Percentiles rank a stretch among this genome's conserved stretches.
phyloP scores from a whole-genome alignment of 2,113 vertebrate species.

The Sylvilagus bachmani region DNA sequence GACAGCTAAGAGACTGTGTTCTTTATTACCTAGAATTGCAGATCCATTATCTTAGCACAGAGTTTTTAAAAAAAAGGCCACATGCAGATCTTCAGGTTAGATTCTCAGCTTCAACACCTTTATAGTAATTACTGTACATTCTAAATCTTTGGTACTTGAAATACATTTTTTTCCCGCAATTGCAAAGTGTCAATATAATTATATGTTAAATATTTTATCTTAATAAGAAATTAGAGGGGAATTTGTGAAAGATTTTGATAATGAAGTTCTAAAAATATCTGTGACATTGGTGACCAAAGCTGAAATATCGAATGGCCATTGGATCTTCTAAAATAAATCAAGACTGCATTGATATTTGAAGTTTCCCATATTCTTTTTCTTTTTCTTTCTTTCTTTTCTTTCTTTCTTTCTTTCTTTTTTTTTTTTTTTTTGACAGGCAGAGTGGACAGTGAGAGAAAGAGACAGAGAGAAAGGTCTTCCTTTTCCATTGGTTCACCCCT shows the following conservation, averaged over 20 bases:
- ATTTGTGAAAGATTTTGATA: not conserved
- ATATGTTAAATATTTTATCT: conserved; percentile 21
- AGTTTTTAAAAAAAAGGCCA: not conserved
- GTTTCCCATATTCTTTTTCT: too few relatives aligned
- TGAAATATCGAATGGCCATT: not conserved
- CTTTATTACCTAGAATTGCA: not conserved
- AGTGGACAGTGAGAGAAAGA: too few relatives aligned
- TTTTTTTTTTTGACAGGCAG: too few relatives aligned
- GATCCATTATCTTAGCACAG: not conserved
- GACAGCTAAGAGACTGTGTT: not conserved
- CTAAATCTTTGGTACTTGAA: not conserved
- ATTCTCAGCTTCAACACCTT: not conserved
- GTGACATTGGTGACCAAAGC: not conserved
- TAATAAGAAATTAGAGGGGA: not conserved
- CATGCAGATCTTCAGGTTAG: not conserved
- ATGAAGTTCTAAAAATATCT: conserved; percentile 7
- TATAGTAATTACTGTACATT: not conserved
- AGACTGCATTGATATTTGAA: not conserved
- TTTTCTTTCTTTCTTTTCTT: too few relatives aligned
- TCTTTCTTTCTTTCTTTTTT: too few relatives aligned
- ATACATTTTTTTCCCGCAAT: not conserved
- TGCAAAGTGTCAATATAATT: not conserved
- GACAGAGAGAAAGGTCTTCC: too few relatives aligned
- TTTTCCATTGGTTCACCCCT: too few relatives aligned
- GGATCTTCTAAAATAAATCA: not conserved